phyloP scores from a whole-genome alignment of 1,140 invertebrate species.

The Eupeodes corollae region DNA sequence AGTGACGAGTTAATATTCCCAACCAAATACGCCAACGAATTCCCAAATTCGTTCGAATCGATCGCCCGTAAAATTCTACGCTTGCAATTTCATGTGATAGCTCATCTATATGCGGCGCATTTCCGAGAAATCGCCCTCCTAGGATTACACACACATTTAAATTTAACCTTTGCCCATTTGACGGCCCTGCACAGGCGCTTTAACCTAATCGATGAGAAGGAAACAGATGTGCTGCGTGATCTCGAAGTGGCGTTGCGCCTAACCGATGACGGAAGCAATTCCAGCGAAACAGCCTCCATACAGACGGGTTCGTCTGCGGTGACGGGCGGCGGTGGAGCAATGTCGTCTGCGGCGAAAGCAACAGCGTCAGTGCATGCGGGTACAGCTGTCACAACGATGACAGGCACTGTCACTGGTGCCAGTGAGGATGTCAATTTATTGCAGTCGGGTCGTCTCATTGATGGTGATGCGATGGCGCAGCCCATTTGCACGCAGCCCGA shows the following conservation, averaged over 20 bases:
- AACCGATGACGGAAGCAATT: conserved; percentile 38
- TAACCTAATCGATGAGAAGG: conserved; percentile 87
- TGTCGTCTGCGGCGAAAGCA: conserved; percentile 7
- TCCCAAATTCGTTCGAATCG: conserved; percentile 86
- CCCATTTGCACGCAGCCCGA: conserved; percentile 36
- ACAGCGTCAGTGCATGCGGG: background rate
- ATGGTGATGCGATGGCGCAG: conserved; percentile 27
- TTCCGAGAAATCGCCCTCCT: conserved; percentile 88
- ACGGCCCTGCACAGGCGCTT: conserved; percentile 81
- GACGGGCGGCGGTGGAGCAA: conserved; percentile 4
- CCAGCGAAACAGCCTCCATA: conserved; percentile 9
- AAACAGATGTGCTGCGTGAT: conserved; percentile 86
- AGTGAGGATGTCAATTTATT: conserved; percentile 12
- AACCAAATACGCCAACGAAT: conserved; percentile 95
- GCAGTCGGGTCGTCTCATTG: conserved; percentile 20
- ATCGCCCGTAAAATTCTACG: conserved; percentile 93
- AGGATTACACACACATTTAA: conserved; percentile 85
- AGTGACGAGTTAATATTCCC: conserved; percentile 95
- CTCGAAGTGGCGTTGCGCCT: conserved; percentile 61
- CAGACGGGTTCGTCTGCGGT: background rate
- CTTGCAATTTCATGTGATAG: conserved; percentile 93
- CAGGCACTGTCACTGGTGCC: background rate
- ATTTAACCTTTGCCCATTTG: conserved; percentile 93
- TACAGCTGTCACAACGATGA: conserved; percentile 6
- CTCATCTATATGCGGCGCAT: conserved; percentile 95